Percentiles rank a stretch among this genome's conserved stretches.
Conservation (phyloP, 2,888 invertebrate species). For the Erynnis tages region DNA sequence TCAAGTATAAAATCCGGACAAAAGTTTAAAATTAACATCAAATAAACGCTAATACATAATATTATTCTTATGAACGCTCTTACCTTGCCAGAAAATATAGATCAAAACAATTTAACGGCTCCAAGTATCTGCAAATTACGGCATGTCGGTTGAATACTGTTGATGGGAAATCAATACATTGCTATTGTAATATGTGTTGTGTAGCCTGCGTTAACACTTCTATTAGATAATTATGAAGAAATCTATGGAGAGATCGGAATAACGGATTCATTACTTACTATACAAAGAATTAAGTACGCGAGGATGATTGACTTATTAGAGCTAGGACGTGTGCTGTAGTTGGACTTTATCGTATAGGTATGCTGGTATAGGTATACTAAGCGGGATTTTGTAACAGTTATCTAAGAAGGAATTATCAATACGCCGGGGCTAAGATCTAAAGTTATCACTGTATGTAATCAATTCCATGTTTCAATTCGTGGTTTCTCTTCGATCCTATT, state of each 20-base stretch:
- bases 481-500: background rate
- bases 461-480: constrained; percentile 60
- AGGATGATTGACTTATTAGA: constrained; percentile 57
- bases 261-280: constrained; percentile 78
- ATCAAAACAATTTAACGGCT: constrained; percentile 69
- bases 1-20: constrained; percentile 74
- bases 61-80: constrained; percentile 47
- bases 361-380: no score
- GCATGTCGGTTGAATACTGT: constrained; percentile 75
- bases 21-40: constrained; percentile 43
- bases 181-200: constrained; percentile 79
- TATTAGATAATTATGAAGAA: constrained; percentile 67
- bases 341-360: no score
- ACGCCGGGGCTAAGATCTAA: background rate
- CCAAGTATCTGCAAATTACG: constrained; percentile 78
- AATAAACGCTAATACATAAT: constrained; percentile 38
- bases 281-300: constrained; percentile 65
- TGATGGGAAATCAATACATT: constrained; percentile 76
- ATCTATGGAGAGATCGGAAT: constrained; percentile 76
- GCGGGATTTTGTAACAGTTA: background rate
- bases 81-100: constrained; percentile 62
- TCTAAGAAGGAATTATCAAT: background rate
- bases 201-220: constrained; percentile 73
- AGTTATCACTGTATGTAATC: constrained; percentile 38
- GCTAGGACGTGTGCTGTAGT: constrained; percentile 43